These are phyloP conservation scores for Nematolebias whitei DNA, from an alignment of 2,113 vertebrate genomes.

Conservation along the genomic window DNA sequence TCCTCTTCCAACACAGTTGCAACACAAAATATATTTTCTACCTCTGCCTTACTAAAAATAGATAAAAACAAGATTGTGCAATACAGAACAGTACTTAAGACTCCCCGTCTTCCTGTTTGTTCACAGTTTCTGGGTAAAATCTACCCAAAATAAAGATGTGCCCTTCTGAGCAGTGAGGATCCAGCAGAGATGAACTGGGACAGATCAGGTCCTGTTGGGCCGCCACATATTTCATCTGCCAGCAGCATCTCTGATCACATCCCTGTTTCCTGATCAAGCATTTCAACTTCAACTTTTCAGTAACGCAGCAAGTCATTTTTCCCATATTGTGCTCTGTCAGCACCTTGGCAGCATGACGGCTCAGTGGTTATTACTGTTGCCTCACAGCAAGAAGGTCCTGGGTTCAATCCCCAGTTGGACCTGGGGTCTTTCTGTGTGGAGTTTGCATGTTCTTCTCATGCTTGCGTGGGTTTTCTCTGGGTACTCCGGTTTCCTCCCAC, in stretches of 20 bases:
- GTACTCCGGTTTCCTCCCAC: too few relatives aligned
- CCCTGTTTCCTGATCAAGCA: not conserved
- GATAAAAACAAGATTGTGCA: not conserved
- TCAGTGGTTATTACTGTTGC: too few relatives aligned
- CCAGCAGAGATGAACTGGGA: constrained; percentile 58
- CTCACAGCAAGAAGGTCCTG: too few relatives aligned
- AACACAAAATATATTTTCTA: not conserved
- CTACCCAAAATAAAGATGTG: constrained; percentile 42
- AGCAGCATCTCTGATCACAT: constrained; percentile 23
- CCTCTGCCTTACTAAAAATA: not conserved
- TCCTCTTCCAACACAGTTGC: not conserved
- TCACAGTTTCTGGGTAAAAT: constrained; percentile 60
- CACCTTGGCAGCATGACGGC: too few relatives aligned
- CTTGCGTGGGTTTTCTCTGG: too few relatives aligned
- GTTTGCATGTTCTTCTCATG: too few relatives aligned
- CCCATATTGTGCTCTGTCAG: too few relatives aligned
- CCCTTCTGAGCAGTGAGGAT: constrained; percentile 4
- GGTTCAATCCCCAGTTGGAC: too few relatives aligned
- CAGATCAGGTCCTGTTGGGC: rapidly evolving
- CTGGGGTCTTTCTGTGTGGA: too few relatives aligned
- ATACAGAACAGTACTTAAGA: not conserved
- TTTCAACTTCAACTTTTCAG: too few relatives aligned
- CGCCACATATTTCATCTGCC: constrained; percentile 72
- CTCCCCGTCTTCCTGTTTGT: not conserved
- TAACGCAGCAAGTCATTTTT: too few relatives aligned